Evolutionary conservation across 2,797 vertebrate species (phyloP), one percentile per base, ranked within the genome.

Genomic region (Enteromius fasciolatus): DNA sequence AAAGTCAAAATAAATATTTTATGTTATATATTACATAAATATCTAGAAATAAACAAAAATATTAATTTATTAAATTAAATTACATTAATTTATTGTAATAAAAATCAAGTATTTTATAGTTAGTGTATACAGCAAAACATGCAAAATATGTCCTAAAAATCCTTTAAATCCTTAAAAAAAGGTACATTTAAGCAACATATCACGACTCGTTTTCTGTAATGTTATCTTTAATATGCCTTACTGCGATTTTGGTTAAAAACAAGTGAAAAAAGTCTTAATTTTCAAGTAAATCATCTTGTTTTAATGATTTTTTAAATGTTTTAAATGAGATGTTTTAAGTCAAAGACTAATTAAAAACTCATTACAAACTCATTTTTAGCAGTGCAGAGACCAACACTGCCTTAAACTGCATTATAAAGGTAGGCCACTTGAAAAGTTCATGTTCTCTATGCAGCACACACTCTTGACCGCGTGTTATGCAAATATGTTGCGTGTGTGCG

Each of bases 401-500:
- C 31, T 31, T 46, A 44, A 48, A 46, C 72, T 4, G 33, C 2
- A 3, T 63, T 81, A 63, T 36, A 80, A 44, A 73, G 78, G 28
- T 54, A 54, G 59, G n/a, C 28, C 44, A 28, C 61, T 28, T 67
- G 46, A 57, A 57, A 41, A 54, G 3, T 72, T 78, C 11, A 41
- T 25, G 36, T 44, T 59, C 52, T 70, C 31, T 59, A 18, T 17
- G 2, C 28, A 70, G 46, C 31, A 78, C 74, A 76, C 46, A 61
- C 50, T 39, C 41, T 20, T 46, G 59, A 59, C 8, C 44, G 9
- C 33, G 61, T 68, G 44, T 64, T 36, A 74, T 80, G 54, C 68
- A 15, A 72, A 73, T 73, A n/a, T 17, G 7, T 61, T 18, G 14
- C n/a, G 64, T 39, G 59, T 46, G 44, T 69, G 72, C 70, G 28